These are phyloP conservation scores for Stichodactyla helianthus DNA, from an alignment of 64 coral and sea anemone genomes.

Conservation along the genomic window DNA sequence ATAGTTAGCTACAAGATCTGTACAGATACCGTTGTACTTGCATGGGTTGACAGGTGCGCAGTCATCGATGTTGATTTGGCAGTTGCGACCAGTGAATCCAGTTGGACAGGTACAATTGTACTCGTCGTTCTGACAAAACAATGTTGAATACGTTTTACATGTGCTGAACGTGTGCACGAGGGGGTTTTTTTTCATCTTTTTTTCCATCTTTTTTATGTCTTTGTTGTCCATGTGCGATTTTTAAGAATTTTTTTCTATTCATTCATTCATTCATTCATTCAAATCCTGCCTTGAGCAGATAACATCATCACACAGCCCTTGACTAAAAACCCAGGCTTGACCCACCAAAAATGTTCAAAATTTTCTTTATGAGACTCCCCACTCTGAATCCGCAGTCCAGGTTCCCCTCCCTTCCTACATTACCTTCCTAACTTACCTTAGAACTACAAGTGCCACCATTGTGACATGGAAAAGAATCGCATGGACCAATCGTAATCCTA, in stretches of 20 bases:
- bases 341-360: not conserved
- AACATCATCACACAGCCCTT: not conserved
- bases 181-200: too few relatives aligned
- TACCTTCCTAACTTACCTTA: conserved; percentile 17
- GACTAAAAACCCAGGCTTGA: not conserved
- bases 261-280: too few relatives aligned
- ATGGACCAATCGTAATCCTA: conserved; percentile 7
- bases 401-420: too few relatives aligned
- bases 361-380: not conserved
- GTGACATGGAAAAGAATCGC: conserved; percentile 41
- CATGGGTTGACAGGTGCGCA: not conserved
- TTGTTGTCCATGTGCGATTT: too few relatives aligned
- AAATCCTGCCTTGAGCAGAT: not conserved
- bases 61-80: conserved; percentile 40
- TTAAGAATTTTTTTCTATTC: too few relatives aligned
- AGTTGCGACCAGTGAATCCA: conserved; percentile 26
- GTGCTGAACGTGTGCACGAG: too few relatives aligned
- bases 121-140: not conserved
- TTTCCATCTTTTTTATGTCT: too few relatives aligned
- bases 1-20: conserved; percentile 16
- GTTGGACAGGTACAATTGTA: conserved; percentile 3
- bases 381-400: not conserved
- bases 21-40: conserved; percentile 7
- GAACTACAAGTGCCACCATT: conserved; percentile 36
- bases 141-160: not conserved